Percentiles rank a stretch among this genome's conserved stretches.
Evolutionary conservation across 2,888 invertebrate genomes (phyloP).

Genomic region (Lepas anatifera): DNA sequence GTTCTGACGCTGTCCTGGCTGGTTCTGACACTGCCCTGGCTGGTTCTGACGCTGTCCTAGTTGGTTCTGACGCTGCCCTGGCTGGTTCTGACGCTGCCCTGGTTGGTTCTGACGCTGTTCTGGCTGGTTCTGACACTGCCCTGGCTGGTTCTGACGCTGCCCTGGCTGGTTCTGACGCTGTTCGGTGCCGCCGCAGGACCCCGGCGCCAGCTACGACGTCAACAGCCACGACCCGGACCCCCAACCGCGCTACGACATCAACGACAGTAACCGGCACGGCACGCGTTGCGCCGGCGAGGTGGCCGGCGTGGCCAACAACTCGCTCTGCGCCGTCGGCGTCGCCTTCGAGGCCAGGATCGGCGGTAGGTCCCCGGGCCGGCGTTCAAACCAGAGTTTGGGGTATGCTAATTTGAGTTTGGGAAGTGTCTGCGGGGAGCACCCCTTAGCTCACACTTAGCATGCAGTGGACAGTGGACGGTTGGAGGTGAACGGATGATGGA

Average conservation of each 20-base stretch:
- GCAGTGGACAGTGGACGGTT: too few relatives aligned
- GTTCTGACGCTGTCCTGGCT: background rate
- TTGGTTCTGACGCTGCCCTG: background rate
- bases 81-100: background rate
- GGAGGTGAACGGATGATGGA: too few relatives aligned
- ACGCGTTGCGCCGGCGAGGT: slow-evolving; percentile 40
- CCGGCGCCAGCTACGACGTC: slow-evolving; percentile 69
- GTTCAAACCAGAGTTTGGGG: too few relatives aligned
- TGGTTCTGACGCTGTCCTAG: background rate
- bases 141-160: background rate
- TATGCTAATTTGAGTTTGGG: too few relatives aligned
- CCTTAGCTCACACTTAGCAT: too few relatives aligned
- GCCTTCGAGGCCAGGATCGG: slow-evolving; percentile 92
- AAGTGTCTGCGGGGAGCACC: too few relatives aligned
- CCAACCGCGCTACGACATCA: slow-evolving; percentile 92
- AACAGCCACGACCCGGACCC: slow-evolving; percentile 94
- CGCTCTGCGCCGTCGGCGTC: slow-evolving; percentile 89
- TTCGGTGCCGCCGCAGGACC: slow-evolving; percentile 18
- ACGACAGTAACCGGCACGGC: slow-evolving; percentile 89
- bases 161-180: background rate
- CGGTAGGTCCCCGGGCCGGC: slow-evolving; percentile 41
- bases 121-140: background rate
- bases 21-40: background rate
- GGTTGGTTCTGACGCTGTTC: too few relatives aligned
- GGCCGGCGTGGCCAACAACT: slow-evolving; percentile 92